Percentiles rank a stretch among this genome's conserved stretches.
phyloP scores from a whole-genome alignment of 2,888 invertebrate species.

The Tachina fera region DNA sequence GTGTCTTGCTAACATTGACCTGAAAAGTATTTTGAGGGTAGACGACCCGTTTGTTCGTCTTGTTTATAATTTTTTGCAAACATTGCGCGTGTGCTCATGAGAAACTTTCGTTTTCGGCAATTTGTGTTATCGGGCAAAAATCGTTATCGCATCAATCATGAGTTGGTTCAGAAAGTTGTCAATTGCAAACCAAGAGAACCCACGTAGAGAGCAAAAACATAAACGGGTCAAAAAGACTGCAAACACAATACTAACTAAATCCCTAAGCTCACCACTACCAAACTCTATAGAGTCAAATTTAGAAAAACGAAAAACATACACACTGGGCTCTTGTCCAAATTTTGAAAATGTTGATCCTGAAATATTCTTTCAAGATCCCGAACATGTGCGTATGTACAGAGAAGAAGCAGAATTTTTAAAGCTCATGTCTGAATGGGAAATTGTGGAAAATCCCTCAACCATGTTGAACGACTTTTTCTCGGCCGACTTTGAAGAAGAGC shows the following conservation, averaged over 20 bases:
- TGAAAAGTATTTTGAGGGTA: slow-evolving; percentile 18
- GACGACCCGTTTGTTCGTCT: slow-evolving; percentile 66
- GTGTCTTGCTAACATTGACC: slow-evolving; percentile 16
- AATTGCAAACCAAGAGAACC: slow-evolving; percentile 85
- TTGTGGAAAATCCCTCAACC: slow-evolving; percentile 77
- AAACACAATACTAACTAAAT: slow-evolving; percentile 27
- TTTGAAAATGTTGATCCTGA: slow-evolving; percentile 81
- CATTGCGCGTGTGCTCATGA: slow-evolving; percentile 83
- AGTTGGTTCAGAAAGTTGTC: slow-evolving; percentile 87
- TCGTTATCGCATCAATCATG: slow-evolving; percentile 86
- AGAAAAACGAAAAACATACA: slow-evolving; percentile 74
- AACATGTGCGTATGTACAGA: slow-evolving; percentile 80
- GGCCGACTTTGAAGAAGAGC: slow-evolving; percentile 81
- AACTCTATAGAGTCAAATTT: background rate
- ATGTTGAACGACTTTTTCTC: slow-evolving; percentile 78
- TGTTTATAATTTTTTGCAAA: slow-evolving; percentile 38
- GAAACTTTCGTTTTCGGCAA: slow-evolving; percentile 86
- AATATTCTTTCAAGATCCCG: slow-evolving; percentile 82
- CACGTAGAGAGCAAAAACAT: slow-evolving; percentile 72
- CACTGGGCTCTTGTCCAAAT: slow-evolving; percentile 73
- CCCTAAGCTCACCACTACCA: slow-evolving; percentile 56
- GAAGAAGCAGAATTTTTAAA: slow-evolving; percentile 80
- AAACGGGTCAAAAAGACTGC: slow-evolving; percentile 63
- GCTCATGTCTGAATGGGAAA: slow-evolving; percentile 82
- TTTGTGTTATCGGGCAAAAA: slow-evolving; percentile 86